Percentiles rank a stretch among this genome's conserved stretches.
These are phyloP conservation scores for Orientallactaga bullata DNA, from an alignment of 2,113 vertebrate genomes.

Conservation along the genomic window DNA sequence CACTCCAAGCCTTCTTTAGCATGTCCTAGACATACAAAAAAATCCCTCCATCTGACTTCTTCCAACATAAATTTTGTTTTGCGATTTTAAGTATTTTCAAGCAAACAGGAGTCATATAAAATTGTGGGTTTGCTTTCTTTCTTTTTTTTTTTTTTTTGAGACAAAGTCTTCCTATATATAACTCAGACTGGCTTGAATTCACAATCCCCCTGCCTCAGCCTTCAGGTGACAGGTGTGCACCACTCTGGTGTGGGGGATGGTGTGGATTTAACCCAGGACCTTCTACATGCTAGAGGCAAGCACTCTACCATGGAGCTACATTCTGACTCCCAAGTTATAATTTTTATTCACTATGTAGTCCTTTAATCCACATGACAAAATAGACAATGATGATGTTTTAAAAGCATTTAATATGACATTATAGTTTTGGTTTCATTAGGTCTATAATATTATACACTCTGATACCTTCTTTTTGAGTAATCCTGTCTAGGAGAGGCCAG, in stretches of 20 bases:
- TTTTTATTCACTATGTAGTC: background rate
- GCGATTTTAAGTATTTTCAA: background rate
- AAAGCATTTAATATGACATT: background rate
- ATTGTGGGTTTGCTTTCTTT: background rate
- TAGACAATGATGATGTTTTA: background rate
- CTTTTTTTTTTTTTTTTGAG: no score
- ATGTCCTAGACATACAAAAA: background rate
- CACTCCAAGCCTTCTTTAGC: background rate
- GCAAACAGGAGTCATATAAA: background rate
- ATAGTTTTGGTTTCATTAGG: background rate
- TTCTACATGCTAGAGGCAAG: background rate
- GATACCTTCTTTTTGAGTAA: slow-evolving; percentile 7
- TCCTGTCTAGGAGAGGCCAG: background rate
- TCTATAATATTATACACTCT: background rate
- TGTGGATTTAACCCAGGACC: no score
- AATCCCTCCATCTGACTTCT: background rate
- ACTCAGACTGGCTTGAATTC: no score
- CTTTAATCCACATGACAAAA: background rate
- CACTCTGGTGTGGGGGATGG: no score
- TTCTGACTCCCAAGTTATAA: background rate
- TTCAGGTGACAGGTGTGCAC: background rate
- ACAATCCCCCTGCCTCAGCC: no score
- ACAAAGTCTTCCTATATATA: no score
- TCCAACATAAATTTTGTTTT: background rate
- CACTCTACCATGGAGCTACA: background rate